A percentile compares a stretch with the other conserved stretches of the same genome.
Conservation (phyloP, 2,113 vertebrate species). For the Notiomystis cincta region DNA sequence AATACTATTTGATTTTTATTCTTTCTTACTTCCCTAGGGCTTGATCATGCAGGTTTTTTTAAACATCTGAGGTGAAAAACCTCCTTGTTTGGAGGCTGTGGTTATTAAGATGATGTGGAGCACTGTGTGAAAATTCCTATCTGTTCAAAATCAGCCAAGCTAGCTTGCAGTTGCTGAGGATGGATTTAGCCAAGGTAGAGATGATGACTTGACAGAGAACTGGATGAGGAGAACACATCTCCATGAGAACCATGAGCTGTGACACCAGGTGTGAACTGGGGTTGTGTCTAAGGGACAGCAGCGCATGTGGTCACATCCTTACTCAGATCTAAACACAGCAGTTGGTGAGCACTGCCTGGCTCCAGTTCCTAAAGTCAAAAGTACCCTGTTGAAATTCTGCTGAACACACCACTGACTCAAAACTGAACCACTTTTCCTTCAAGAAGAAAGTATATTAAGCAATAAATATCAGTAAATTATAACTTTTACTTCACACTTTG, state of each 20-base stretch:
- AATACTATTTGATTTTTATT: neutral
- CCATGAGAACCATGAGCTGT: neutral
- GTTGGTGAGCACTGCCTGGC: neutral
- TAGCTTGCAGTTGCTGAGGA: neutral
- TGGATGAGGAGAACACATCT: neutral
- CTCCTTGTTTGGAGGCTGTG: neutral
- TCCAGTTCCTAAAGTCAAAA: neutral
- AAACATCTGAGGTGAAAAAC: neutral
- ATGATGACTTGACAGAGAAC: neutral
- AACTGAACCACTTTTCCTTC: neutral
- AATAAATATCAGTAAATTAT: neutral
- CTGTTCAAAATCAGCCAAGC: neutral
- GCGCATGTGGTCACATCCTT: neutral
- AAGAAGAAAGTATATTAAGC: neutral
- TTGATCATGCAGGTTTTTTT: neutral
- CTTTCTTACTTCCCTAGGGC: neutral
- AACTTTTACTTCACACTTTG: neutral
- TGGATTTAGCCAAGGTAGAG: neutral
- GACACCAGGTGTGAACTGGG: rapidly evolving
- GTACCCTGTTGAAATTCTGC: neutral
- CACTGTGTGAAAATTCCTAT: neutral
- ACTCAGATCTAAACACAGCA: neutral
- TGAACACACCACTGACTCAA: neutral
- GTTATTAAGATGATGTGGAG: neutral
- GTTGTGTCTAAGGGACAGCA: neutral